Evolutionary conservation across 2,113 vertebrate genomes (phyloP).

Genomic region (Myrmophylax atrothorax): DNA sequence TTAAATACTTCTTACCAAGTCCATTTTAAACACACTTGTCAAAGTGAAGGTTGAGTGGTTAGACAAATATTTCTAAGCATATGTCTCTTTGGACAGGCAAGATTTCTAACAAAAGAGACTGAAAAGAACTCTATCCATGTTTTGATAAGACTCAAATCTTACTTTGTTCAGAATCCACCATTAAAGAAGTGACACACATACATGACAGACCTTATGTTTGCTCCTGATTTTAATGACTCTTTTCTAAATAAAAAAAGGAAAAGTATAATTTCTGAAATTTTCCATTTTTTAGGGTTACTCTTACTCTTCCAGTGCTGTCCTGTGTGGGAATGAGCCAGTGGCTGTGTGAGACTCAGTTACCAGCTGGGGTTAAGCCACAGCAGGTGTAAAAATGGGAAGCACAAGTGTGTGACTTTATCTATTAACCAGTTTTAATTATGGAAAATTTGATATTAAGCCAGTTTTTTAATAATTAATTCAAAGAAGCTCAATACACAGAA

Average conservation of each 20-base stretch:
- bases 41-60: not conserved
- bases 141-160: not conserved
- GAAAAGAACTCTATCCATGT: not conserved
- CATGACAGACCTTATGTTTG: not conserved
- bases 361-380: not conserved
- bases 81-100: not conserved
- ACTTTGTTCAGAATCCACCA: not conserved
- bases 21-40: not conserved
- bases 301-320: not conserved
- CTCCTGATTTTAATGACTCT: not conserved
- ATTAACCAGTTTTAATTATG: not conserved
- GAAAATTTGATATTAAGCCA: not conserved
- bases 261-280: not conserved
- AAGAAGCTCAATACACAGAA: not conserved
- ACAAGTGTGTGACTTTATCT: not conserved
- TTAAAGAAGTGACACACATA: not conserved
- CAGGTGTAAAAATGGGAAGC: not conserved
- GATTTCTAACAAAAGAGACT: not conserved
- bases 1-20: not conserved
- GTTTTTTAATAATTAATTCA: not conserved
- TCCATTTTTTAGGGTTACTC: not conserved
- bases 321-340: rapidly evolving
- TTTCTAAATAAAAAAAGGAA: not conserved
- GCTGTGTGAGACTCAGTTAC: too few species aligned
- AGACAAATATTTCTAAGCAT: not conserved